Evolutionary conservation across 2,888 invertebrate species (phyloP).

Genomic region (Hyppa rectilinea): DNA sequence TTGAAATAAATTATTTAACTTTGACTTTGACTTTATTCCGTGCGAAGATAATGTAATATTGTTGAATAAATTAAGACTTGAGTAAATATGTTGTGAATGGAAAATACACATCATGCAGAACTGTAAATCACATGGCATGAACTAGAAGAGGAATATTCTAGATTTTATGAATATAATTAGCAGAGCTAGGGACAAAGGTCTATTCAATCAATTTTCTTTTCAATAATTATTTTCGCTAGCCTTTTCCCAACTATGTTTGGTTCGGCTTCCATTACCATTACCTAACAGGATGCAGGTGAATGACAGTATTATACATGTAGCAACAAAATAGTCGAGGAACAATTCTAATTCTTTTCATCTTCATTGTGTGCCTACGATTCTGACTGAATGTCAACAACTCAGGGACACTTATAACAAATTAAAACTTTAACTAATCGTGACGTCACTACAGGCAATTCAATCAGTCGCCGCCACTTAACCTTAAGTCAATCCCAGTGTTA

Average conservation of each 20-base stretch:
- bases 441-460: slow-evolving; percentile 10
- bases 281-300: no score
- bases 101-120: no score
- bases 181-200: background rate
- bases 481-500: slow-evolving; percentile 12
- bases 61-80: background rate
- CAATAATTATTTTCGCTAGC: no score
- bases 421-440: background rate
- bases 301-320: no score
- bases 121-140: background rate
- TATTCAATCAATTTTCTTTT: no score
- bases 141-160: background rate
- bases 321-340: no score
- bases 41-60: slow-evolving; percentile 29
- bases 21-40: no score
- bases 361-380: background rate
- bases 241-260: no score
- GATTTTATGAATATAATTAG: background rate
- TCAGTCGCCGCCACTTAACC: slow-evolving; percentile 9
- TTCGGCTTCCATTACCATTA: no score
- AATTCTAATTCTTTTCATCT: background rate
- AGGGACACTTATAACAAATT: background rate
- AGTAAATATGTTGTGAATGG: background rate
- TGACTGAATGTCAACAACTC: background rate
- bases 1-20: no score